A percentile compares a stretch with the other conserved stretches of the same genome.
Conservation (phyloP, 2,888 invertebrate genomes). For the Crematogaster levior region DNA sequence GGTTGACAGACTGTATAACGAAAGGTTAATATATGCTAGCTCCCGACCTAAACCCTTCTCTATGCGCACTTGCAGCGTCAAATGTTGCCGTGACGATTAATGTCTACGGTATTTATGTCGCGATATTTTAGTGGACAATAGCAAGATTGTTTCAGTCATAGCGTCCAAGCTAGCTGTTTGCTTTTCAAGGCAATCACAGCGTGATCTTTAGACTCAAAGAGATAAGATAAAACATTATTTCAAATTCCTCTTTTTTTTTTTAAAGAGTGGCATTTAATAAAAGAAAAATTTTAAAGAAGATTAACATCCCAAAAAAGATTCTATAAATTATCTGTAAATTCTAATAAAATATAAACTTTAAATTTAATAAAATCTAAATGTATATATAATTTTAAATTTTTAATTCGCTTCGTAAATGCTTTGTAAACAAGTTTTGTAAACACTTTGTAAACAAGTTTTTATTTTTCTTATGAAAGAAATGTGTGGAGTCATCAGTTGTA, state of each 20-base stretch:
- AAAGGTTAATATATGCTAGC: slow-evolving; percentile 77
- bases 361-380: no score
- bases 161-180: not conserved
- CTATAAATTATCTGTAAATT: not conserved
- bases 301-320: not conserved
- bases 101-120: slow-evolving; percentile 72
- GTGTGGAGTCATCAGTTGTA: not conserved
- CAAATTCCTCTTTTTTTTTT: no score
- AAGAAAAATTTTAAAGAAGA: not conserved
- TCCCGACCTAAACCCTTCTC: slow-evolving; percentile 61
- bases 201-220: not conserved
- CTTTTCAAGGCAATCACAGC: not conserved
- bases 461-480: no score
- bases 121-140: slow-evolving; percentile 73
- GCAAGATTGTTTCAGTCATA: slow-evolving; percentile 30
- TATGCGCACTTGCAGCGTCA: slow-evolving; percentile 61
- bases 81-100: slow-evolving; percentile 61
- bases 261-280: not conserved
- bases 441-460: no score
- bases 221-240: not conserved
- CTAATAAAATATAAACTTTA: not conserved
- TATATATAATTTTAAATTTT: no score
- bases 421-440: no score
- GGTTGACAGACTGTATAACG: slow-evolving; percentile 58
- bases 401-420: no score